Evolutionary conservation across 2,888 invertebrate genomes (phyloP).

Genomic region (Limnephilus lunatus): DNA sequence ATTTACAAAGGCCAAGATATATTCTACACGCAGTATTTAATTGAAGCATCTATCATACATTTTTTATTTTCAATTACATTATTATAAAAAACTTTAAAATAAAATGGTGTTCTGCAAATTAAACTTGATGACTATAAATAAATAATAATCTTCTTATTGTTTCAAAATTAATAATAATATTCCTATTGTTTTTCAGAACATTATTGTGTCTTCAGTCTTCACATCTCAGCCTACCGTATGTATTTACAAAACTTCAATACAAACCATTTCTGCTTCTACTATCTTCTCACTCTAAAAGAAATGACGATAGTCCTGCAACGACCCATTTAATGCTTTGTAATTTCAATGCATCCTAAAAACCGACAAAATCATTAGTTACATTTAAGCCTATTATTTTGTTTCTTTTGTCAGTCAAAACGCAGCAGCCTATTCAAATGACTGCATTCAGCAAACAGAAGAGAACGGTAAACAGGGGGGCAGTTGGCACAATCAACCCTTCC

Average conservation of each 20-base stretch:
- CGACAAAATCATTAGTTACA: slow-evolving; percentile 5
- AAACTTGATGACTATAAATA: no score
- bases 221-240: neutral
- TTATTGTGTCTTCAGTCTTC: neutral
- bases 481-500: slow-evolving; percentile 48
- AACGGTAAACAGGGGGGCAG: slow-evolving; percentile 22
- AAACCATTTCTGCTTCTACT: no score
- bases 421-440: neutral
- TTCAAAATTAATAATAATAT: no score
- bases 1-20: no score
- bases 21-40: no score
- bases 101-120: no score
- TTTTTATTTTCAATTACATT: no score
- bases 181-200: no score
- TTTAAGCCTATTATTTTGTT: slow-evolving; percentile 16
- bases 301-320: neutral
- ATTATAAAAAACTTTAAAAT: no score
- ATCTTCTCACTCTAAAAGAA: neutral
- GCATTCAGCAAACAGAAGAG: slow-evolving; percentile 10
- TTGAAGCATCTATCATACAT: no score
- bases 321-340: neutral
- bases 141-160: no score
- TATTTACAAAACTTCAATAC: neutral
- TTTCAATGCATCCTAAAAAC: slow-evolving; percentile 26
- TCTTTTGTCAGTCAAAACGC: slow-evolving; percentile 20